phyloP scores from a whole-genome alignment of 1,140 invertebrate genomes.

The Cylas formicarius region DNA sequence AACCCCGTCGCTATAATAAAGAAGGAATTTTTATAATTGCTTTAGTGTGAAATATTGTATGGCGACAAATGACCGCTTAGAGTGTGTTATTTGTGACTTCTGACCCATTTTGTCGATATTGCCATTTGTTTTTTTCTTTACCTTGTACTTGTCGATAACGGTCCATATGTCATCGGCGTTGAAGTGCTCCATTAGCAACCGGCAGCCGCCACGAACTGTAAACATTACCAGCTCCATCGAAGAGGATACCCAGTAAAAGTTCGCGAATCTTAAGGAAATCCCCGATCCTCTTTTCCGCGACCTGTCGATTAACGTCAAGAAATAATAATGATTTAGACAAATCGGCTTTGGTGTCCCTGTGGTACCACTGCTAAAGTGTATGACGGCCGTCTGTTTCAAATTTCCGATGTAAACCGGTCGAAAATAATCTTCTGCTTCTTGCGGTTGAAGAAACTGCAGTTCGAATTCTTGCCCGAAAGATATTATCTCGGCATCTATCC shows the following conservation, averaged over 20 bases:
- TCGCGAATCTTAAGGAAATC: slow-evolving; percentile 3
- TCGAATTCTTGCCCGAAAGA: slow-evolving; percentile 5
- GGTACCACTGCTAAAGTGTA: slow-evolving; percentile 10
- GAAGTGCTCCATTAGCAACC: not conserved
- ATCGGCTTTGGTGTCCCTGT: slow-evolving; percentile 9
- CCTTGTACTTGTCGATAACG: slow-evolving; percentile 1
- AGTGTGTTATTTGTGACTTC: no score
- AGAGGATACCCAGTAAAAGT: slow-evolving; percentile 5
- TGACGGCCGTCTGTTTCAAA: not conserved
- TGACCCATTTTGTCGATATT: no score
- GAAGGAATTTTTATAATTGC: no score
- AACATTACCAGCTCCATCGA: not conserved
- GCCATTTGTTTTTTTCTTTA: not conserved
- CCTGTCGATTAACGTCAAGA: not conserved
- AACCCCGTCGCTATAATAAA: no score
- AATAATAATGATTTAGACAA: slow-evolving; percentile 9
- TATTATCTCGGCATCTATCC: not conserved
- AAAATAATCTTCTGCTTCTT: slow-evolving; percentile 2
- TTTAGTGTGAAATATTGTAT: no score
- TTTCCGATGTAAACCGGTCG: slow-evolving; percentile 1
- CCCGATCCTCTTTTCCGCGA: not conserved
- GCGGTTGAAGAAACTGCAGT: not conserved
- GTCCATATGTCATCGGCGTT: not conserved
- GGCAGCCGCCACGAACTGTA: not conserved
- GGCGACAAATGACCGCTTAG: no score